phyloP scores from a whole-genome alignment of 2,888 invertebrate genomes.

The Iphiclides podalirius region DNA sequence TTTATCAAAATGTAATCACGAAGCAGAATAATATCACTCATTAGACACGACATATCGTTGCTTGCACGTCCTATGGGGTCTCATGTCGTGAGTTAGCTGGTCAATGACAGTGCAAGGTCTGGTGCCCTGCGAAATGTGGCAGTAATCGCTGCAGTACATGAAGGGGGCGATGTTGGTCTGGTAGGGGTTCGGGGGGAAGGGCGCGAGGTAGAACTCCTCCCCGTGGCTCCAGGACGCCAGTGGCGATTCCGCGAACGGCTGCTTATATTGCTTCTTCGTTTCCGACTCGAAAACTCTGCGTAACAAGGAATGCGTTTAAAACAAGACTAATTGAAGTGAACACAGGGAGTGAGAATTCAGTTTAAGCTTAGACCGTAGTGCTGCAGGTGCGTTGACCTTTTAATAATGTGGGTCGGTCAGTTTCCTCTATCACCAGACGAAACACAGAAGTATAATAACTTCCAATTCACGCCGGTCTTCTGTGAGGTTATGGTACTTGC shows the following conservation, averaged over 20 bases:
- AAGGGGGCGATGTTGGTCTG: slow-evolving; percentile 70
- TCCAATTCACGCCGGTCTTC: too few relatives aligned
- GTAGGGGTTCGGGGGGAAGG: slow-evolving; percentile 64
- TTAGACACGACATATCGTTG: slow-evolving; percentile 52
- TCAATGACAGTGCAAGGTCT: slow-evolving; percentile 61
- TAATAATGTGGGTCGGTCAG: too few relatives aligned
- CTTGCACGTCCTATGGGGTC: slow-evolving; percentile 45
- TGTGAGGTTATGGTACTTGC: too few relatives aligned
- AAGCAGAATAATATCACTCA: too few relatives aligned
- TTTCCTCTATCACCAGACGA: too few relatives aligned
- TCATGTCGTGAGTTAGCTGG: slow-evolving; percentile 45
- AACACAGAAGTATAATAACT: too few relatives aligned
- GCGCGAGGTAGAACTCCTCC: slow-evolving; percentile 58
- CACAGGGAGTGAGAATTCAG: too few relatives aligned
- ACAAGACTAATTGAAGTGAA: too few relatives aligned
- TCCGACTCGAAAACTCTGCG: slow-evolving; percentile 65
- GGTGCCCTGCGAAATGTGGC: slow-evolving; percentile 63
- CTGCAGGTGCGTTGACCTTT: too few relatives aligned
- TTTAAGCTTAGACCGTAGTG: too few relatives aligned
- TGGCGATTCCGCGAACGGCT: slow-evolving; percentile 50
- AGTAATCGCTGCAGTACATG: slow-evolving; percentile 74
- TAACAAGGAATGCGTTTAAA: too few relatives aligned
- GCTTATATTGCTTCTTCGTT: slow-evolving; percentile 56
- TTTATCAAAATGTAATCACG: too few relatives aligned
- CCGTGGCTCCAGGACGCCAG: slow-evolving; percentile 61